A percentile compares a stretch with the other conserved stretches of the same genome.
Evolutionary conservation across 1,140 invertebrate genomes (phyloP).

Genomic region (Manduca sexta): DNA sequence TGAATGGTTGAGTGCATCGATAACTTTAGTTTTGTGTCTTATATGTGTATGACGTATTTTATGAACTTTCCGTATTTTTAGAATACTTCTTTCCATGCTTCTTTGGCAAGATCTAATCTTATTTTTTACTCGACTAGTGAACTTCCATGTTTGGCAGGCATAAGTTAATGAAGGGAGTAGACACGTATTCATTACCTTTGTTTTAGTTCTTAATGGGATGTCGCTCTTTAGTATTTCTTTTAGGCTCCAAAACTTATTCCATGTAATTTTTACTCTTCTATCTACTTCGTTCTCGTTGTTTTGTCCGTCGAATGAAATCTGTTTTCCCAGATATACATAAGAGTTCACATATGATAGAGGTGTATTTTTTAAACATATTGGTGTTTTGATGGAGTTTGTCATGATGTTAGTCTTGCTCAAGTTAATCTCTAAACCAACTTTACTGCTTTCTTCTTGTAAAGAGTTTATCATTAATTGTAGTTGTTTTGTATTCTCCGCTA

Average conservation of each 20-base stretch:
- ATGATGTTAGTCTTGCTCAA: too few species aligned
- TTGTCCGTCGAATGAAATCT: slow-evolving; percentile 7
- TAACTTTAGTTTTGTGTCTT: not conserved
- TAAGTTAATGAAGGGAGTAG: slow-evolving; percentile 6
- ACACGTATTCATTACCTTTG: not conserved
- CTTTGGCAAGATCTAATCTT: slow-evolving; percentile 4
- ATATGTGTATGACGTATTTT: slow-evolving; percentile 4
- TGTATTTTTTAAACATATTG: slow-evolving; percentile 5
- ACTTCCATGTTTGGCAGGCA: slow-evolving; percentile 9
- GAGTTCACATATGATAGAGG: slow-evolving; percentile 17
- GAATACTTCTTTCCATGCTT: slow-evolving; percentile 6
- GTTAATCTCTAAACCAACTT: too few species aligned
- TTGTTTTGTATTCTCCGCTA: too few species aligned
- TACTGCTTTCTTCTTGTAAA: too few species aligned
- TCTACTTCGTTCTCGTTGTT: slow-evolving; percentile 23
- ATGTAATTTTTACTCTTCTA: slow-evolving; percentile 21
- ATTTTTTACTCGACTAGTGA: slow-evolving; percentile 2
- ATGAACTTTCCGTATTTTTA: slow-evolving; percentile 5
- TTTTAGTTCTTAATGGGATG: slow-evolving; percentile 11
- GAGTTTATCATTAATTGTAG: too few species aligned
- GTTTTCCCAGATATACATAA: slow-evolving; percentile 2
- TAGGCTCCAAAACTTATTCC: slow-evolving; percentile 26
- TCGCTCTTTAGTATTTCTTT: slow-evolving; percentile 24
- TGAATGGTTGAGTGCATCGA: not conserved
- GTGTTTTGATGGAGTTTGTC: too few species aligned